Percentiles rank a stretch among this genome's conserved stretches.
Conservation (phyloP, 1,140 invertebrate species). For the Drosophila pseudoananassae region DNA sequence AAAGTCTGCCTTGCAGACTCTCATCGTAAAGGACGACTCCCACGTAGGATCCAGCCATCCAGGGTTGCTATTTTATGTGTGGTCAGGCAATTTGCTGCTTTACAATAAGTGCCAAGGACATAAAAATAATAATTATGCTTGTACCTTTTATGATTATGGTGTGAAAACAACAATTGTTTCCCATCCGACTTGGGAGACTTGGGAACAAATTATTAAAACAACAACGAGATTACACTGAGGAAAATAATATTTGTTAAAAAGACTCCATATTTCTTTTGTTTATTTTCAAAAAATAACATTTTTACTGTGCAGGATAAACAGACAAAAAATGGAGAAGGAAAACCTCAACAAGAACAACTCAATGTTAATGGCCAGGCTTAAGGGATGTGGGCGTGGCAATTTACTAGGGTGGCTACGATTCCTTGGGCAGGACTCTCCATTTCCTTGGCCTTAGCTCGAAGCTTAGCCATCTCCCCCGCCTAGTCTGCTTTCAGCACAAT, state of each 20-base stretch:
- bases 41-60: slow-evolving; percentile 25
- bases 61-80: slow-evolving; percentile 58
- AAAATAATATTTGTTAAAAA: slow-evolving; percentile 3
- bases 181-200: slow-evolving; percentile 28
- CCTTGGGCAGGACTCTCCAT: slow-evolving; percentile 40
- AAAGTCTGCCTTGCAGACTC: slow-evolving; percentile 17
- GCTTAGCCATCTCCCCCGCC: slow-evolving; percentile 48
- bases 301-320: slow-evolving; percentile 11
- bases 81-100: slow-evolving; percentile 80
- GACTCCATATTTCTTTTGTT: background rate
- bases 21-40: slow-evolving; percentile 45
- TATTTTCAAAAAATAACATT: background rate
- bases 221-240: slow-evolving; percentile 40
- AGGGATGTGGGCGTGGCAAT: slow-evolving; percentile 9
- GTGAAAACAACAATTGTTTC: slow-evolving; percentile 81
- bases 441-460: slow-evolving; percentile 71
- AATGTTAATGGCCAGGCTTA: slow-evolving; percentile 66
- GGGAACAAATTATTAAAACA: slow-evolving; percentile 80
- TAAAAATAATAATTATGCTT: slow-evolving; percentile 84
- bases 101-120: slow-evolving; percentile 79
- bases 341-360: slow-evolving; percentile 67
- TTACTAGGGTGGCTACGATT: slow-evolving; percentile 1
- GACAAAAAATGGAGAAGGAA: slow-evolving; percentile 7
- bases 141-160: slow-evolving; percentile 82
- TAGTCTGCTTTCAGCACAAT: slow-evolving; percentile 75